Percentiles rank a stretch among this genome's conserved stretches.
These are phyloP conservation scores for Pantherophis alleghaniensis DNA, from an alignment of 2,797 vertebrate genomes.

Conservation along the genomic window DNA sequence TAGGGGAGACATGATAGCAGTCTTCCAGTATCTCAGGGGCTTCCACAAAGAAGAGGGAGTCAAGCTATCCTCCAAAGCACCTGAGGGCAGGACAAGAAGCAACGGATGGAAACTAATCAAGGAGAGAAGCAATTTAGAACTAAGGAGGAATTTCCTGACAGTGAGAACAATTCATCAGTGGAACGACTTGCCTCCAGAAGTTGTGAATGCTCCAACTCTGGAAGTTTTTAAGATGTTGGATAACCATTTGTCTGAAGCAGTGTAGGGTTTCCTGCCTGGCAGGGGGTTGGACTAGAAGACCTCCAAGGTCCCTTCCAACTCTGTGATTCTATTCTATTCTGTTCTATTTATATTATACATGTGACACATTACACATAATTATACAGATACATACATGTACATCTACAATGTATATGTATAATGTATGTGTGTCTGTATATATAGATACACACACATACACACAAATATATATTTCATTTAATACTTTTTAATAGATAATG, in stretches of 20 bases:
- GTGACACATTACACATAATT: no score
- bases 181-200: neutral
- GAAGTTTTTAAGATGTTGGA: neutral
- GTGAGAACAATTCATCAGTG: neutral
- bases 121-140: neutral
- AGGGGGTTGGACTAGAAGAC: neutral
- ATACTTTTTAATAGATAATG: no score
- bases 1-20: accelerated
- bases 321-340: no score
- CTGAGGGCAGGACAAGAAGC: neutral
- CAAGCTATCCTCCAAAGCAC: accelerated
- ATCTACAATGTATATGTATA: no score
- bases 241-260: neutral
- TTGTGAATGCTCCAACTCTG: accelerated
- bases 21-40: neutral
- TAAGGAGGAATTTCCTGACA: neutral
- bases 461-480: no score
- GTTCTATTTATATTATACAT: no score
- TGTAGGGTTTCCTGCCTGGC: neutral
- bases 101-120: neutral
- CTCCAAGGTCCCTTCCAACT: neutral
- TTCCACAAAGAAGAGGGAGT: neutral
- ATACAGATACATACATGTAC: no score
- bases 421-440: no score
- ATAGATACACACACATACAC: no score